Conservation (phyloP, 2,113 vertebrate species). For the Notothenia coriiceps region DNA sequence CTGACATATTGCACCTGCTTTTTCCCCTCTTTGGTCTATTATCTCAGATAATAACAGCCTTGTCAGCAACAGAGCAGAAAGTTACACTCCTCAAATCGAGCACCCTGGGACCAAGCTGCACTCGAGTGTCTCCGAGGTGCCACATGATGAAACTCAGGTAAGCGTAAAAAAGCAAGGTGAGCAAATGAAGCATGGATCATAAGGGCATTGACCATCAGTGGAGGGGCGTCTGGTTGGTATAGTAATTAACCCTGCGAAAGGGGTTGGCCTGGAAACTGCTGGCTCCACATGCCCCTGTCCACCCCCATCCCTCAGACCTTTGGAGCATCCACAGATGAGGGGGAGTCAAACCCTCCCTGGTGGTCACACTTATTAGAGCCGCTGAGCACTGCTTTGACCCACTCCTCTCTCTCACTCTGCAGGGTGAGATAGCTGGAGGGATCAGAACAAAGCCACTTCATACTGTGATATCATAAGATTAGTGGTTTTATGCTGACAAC, state of each 20-base stretch:
- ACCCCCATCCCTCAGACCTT: slow-evolving; percentile 60
- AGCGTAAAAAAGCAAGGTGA: slow-evolving; percentile 63
- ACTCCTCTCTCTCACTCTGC: slow-evolving; percentile 33
- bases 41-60: slow-evolving; percentile 70
- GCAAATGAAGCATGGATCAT: slow-evolving; percentile 49
- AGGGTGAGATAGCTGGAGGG: slow-evolving; percentile 2
- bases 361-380: slow-evolving; percentile 70
- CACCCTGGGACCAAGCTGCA: slow-evolving; percentile 37
- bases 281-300: slow-evolving; percentile 59
- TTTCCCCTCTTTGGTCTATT: slow-evolving; percentile 28
- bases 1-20: slow-evolving; percentile 50
- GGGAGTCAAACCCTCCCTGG: slow-evolving; percentile 58
- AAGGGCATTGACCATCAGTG: slow-evolving; percentile 61
- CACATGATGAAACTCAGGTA: slow-evolving; percentile 61
- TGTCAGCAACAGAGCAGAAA: slow-evolving; percentile 77
- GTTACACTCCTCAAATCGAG: slow-evolving; percentile 65
- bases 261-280: slow-evolving; percentile 67
- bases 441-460: slow-evolving; percentile 53
- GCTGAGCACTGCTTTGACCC: slow-evolving; percentile 51
- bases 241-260: slow-evolving; percentile 78
- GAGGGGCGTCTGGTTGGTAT: slow-evolving; percentile 59
- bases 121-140: slow-evolving; percentile 40
- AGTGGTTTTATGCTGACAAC: slow-evolving; percentile 23
- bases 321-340: slow-evolving; percentile 62
- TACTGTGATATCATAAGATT: slow-evolving; percentile 24